Evolutionary conservation across 2,113 vertebrate species (phyloP), one percentile per base, ranked within the genome.

Genomic region (Archilochus colubris): DNA sequence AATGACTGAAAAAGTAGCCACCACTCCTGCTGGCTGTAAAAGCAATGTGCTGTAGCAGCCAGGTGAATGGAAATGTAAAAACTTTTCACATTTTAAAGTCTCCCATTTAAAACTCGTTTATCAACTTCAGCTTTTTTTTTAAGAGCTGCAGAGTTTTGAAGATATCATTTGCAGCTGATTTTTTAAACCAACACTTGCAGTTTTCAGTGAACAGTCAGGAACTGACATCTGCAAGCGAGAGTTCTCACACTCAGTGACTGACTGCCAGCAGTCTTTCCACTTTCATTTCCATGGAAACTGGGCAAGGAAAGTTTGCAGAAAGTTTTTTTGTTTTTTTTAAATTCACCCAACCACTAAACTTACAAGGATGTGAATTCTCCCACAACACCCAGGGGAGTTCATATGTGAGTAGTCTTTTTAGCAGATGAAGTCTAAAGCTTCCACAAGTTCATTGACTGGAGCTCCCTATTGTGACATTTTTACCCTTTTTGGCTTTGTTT

Each of bases 281-380:
- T 95, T 86, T 67, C 86, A 97, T 97, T 97, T 96, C 96, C 97
- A 97, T 97, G 96, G 96, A 96, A 97, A 97, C 96, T 78, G 70
- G 51, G 89, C 78, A 89, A 93, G 38, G 38, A 95, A 95, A 94
- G 55, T 94, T 93, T 91, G 51, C 59, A 24, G 17, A 82, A 91
- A 82, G 80, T 91, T 91, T 59, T 80, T 73, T 40, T 92, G 40
- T 4, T 80, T 48, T 91, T 66, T 23, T 80, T 77, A 69, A 81
- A 80, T 91, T 86, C 44, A 48, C 9, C 33, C 64, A 69, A 14
- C 22, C 31, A 58, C 40, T 66, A 33, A 77, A 30, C 23, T 67
- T 89, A 18, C 33, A 86, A 82, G 27, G 23, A 67, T 50, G 27
- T 7, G 53, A 91, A 79, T 70, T 75, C 82, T 59, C 28, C 59